A percentile compares a stretch with the other conserved stretches of the same genome.
phyloP scores from a whole-genome alignment of 2,113 vertebrate genomes.

The Scartelaos histophorus region DNA sequence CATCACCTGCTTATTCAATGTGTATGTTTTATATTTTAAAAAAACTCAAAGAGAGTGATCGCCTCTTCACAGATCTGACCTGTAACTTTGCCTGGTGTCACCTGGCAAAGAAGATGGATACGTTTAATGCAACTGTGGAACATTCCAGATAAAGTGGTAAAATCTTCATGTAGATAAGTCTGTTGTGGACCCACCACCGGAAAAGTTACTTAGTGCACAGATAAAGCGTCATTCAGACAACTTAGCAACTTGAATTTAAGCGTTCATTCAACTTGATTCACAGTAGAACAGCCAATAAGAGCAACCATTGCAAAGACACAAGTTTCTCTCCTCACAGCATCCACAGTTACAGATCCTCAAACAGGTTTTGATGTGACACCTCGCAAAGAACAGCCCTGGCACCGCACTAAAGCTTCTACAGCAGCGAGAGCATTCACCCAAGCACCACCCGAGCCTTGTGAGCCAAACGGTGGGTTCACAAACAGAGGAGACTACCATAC shows the following conservation, averaged over 20 bases:
- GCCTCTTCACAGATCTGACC: too few species aligned
- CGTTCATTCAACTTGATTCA: not conserved
- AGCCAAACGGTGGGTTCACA: not conserved
- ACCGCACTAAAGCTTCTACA: not conserved
- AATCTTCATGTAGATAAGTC: too few species aligned
- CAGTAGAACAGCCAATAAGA: not conserved
- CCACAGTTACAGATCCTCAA: not conserved
- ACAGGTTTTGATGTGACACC: constrained; percentile 7
- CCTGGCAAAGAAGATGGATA: too few species aligned
- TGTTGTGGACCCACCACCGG: too few species aligned
- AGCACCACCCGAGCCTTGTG: not conserved
- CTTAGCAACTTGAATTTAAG: not conserved
- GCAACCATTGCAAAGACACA: not conserved
- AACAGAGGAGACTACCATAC: not conserved
- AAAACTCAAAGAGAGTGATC: too few species aligned
- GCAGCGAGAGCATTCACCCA: constrained; percentile 1
- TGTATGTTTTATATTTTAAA: too few species aligned
- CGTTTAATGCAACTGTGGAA: too few species aligned
- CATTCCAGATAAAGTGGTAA: too few species aligned
- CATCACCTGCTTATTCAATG: too few species aligned
- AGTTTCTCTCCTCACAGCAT: not conserved
- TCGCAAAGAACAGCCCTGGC: constrained; percentile 5
- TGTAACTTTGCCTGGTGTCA: too few species aligned
- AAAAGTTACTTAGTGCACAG: too few species aligned
- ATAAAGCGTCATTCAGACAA: not conserved